These are phyloP conservation scores for Ceratina calcarata DNA, from an alignment of 1,140 invertebrate genomes.

Conservation along the genomic window DNA sequence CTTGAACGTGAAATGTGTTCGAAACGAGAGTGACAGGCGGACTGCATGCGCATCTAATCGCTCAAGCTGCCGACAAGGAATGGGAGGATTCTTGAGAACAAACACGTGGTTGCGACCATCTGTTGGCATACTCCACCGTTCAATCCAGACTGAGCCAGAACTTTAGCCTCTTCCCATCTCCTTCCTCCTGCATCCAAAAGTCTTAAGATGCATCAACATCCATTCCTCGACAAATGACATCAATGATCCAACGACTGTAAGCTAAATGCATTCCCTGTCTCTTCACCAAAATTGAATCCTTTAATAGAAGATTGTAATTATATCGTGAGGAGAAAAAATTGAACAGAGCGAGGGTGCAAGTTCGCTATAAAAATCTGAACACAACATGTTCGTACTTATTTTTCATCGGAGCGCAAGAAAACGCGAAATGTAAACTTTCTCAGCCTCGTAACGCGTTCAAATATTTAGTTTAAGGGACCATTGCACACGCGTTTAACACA, in stretches of 20 bases:
- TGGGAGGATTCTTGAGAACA: conserved; percentile 68
- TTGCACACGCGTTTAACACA: not conserved
- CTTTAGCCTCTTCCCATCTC: conserved; percentile 11
- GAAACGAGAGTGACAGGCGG: conserved; percentile 9
- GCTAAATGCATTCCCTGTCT: not conserved
- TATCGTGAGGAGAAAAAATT: not conserved
- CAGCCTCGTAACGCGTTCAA: not conserved
- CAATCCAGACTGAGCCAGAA: conserved; percentile 43
- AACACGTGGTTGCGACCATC: conserved; percentile 76
- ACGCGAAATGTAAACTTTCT: conserved; percentile 28
- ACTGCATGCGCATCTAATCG: conserved; percentile 52
- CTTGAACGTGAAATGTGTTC: no score
- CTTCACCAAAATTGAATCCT: no score
- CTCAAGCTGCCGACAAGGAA: conserved; percentile 48
- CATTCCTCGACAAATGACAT: not conserved
- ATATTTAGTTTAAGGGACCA: conserved; percentile 28
- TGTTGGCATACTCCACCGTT: conserved; percentile 68
- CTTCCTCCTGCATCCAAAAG: conserved; percentile 20
- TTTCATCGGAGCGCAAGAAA: not conserved
- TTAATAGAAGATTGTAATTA: not conserved
- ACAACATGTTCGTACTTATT: not conserved
- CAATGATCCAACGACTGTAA: not conserved
- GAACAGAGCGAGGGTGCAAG: not conserved
- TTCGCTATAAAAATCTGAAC: not conserved
- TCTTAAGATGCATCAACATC: not conserved